Evolutionary conservation across 2,113 vertebrate genomes (phyloP).

Genomic region (Sinocyclocheilus anshuiensis): DNA sequence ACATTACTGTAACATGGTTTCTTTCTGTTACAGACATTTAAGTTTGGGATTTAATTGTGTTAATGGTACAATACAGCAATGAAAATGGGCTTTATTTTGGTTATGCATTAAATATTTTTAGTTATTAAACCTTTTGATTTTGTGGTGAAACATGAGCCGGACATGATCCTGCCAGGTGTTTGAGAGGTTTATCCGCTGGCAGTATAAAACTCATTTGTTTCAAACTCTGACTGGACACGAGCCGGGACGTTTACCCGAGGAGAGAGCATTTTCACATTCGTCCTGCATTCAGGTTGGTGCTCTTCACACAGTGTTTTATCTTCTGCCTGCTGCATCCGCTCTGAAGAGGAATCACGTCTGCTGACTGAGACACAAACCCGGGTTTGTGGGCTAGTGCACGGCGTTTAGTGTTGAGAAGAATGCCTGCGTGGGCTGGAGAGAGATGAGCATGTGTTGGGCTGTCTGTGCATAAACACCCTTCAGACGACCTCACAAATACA

Average conservation of each 20-base stretch:
- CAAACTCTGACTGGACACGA: background rate
- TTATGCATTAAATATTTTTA: too few species aligned
- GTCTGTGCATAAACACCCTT: background rate
- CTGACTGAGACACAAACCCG: slow-evolving; percentile 69
- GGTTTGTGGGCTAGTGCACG: slow-evolving; percentile 62
- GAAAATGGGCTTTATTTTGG: too few species aligned
- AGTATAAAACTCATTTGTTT: background rate
- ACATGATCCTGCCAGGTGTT: background rate
- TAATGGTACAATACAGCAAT: too few species aligned
- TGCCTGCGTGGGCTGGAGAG: too few species aligned
- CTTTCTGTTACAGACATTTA: too few species aligned
- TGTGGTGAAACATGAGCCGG: too few species aligned
- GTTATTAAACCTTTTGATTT: too few species aligned
- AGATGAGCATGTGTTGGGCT: slow-evolving; percentile 16
- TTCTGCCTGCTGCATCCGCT: slow-evolving; percentile 44
- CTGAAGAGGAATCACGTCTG: slow-evolving; percentile 51
- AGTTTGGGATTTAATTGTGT: too few species aligned
- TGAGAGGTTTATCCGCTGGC: background rate
- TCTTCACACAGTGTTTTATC: slow-evolving; percentile 36
- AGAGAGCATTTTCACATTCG: slow-evolving; percentile 16
- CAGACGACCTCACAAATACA: background rate
- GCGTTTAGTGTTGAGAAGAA: too few species aligned
- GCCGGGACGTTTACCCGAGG: slow-evolving; percentile 9
- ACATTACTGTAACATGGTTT: too few species aligned
- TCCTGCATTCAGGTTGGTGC: slow-evolving; percentile 49